Evolutionary conservation across 2,113 vertebrate species (phyloP), one percentile per base, ranked within the genome.

Genomic region (Prinia subflava): DNA sequence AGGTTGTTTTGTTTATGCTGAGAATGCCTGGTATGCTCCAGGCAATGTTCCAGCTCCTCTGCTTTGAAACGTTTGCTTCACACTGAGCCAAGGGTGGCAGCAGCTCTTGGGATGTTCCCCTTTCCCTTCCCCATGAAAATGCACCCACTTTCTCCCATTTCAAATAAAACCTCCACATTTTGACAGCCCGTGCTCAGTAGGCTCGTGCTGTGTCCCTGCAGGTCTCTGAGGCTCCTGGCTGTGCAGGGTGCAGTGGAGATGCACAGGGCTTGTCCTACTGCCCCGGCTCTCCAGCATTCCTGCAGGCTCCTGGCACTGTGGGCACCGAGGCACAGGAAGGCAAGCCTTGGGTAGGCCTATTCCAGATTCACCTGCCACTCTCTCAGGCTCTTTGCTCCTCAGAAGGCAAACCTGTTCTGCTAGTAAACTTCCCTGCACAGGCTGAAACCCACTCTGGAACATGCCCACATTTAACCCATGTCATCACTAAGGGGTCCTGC

Each of bases 141-240:
- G 7, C 39, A 41, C 27, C 18, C 13, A 4, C 10, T 41, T 65
- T 50, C 11, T 55, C 11, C 67, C 1, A 10, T 67, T 78, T 65
- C 14, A n/a, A 16, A 31, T 17, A 19, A 63, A 31, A 9, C 11
- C 13, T 7, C 4, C 2, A 0, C 1, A 15, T 5, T n/a, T 78
- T 67, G 27, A 41, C 30, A n/a, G 28, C 31, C 24, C 1, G 1
- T 6, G 17, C 15, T 80, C 16, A 2, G 50, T 4, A 55, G 23
- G 7, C 1, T 2, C 0, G 0, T 2, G 3, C 30, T 39, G 35
- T 49, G 12, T 65, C 28, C 33, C 70, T 44, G 30, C 30, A 19
- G 39, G 20, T 55, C 39, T 25, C 52, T 41, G 27, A 35, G 39
- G 35, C 67, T 67, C 55, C 13, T 0, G 6, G 46, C 42, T 15